Conservation (phyloP, 2,888 invertebrate genomes). For the Lepetodrilus schrolli region DNA sequence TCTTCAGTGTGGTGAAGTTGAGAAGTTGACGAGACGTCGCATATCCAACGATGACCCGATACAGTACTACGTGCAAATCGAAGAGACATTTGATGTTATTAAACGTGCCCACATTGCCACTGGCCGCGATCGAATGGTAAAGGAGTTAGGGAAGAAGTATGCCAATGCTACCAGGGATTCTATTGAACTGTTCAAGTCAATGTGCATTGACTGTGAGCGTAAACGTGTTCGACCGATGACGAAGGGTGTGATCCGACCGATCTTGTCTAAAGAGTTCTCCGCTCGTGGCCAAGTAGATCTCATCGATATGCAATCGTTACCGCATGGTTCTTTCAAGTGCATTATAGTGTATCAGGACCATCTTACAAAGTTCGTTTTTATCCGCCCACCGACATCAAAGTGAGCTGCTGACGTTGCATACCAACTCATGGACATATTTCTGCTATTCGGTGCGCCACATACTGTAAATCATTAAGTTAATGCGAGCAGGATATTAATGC, state of each 20-base stretch:
- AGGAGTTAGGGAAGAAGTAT: slow-evolving; percentile 16
- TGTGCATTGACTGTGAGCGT: slow-evolving; percentile 16
- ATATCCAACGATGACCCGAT: no score
- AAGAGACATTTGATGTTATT: neutral
- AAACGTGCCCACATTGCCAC: slow-evolving; percentile 15
- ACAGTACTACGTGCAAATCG: neutral
- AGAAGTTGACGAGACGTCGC: neutral
- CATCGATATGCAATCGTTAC: neutral
- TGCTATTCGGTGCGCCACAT: slow-evolving; percentile 1
- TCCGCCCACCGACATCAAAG: slow-evolving; percentile 2
- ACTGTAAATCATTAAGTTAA: neutral
- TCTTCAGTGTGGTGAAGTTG: slow-evolving; percentile 11
- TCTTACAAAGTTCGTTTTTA: slow-evolving; percentile 1
- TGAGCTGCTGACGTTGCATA: slow-evolving; percentile 19
- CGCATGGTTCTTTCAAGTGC: neutral
- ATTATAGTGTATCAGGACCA: slow-evolving; percentile 6
- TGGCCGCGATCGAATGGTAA: neutral
- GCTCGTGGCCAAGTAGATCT: neutral
- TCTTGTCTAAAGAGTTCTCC: slow-evolving; percentile 16
- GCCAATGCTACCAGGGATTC: slow-evolving; percentile 8
- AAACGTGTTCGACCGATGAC: neutral
- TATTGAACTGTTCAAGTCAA: slow-evolving; percentile 4
- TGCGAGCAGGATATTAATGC: no score
- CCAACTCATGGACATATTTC: slow-evolving; percentile 17
- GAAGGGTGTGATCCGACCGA: neutral